Conservation (phyloP, 2,113 vertebrate genomes). For the Caloenas nicobarica region DNA sequence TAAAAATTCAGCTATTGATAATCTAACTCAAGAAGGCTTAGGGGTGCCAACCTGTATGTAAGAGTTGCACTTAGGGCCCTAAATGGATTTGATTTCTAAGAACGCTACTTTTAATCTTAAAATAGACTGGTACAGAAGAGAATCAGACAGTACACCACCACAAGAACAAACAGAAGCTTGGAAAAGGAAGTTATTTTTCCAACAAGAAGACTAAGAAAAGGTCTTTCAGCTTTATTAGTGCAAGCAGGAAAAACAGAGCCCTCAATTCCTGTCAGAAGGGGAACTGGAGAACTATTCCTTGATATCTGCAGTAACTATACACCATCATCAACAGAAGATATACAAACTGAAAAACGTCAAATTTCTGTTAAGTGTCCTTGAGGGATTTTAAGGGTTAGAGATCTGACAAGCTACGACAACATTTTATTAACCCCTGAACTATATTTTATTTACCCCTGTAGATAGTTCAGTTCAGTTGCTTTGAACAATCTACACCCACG, state of each 20-base stretch:
- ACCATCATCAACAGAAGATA: neutral
- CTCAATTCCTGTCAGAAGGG: neutral
- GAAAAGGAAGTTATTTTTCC: neutral
- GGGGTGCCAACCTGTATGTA: neutral
- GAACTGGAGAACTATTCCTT: neutral
- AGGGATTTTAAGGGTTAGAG: neutral
- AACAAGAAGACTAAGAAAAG: neutral
- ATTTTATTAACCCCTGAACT: neutral
- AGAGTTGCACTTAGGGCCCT: neutral
- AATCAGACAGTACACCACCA: neutral
- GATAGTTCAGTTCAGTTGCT: too few relatives aligned
- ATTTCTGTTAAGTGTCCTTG: neutral
- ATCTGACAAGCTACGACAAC: neutral
- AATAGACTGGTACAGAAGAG: neutral
- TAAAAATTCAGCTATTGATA: neutral
- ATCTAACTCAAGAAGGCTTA: neutral
- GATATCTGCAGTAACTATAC: neutral
- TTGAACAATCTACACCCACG: neutral
- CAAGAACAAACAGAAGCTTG: neutral
- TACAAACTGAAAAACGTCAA: neutral
- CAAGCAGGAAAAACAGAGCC: neutral
- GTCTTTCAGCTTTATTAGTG: neutral
- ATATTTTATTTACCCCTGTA: neutral
- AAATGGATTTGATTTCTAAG: neutral
- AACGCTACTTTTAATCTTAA: neutral